Evolutionary conservation across 2,888 invertebrate species (phyloP), one percentile per base, ranked within the genome.

Genomic region (Criorhina ranunculi): DNA sequence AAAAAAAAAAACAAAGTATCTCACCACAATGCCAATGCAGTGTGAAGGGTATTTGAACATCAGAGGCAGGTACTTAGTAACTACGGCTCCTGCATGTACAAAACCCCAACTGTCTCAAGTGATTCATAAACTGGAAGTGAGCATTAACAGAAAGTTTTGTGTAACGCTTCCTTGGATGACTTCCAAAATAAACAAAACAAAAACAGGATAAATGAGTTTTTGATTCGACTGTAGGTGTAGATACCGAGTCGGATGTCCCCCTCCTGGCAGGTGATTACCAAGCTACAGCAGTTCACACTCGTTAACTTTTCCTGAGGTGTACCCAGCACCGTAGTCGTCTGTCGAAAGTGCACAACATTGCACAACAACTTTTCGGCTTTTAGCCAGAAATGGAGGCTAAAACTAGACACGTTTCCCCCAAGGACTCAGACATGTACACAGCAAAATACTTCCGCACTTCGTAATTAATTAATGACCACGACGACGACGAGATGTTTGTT

Each of bases 101-200:
- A 33, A 59, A 64, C 33, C 24, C 57, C 40, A 59, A 64, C 33
- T 53, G 66, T 72, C 82, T 77, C 77, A 77, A 82, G 77, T 77
- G 77, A 82, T 82, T 82, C 82, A 82, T 82, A 77, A 77, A 82
- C 81, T 82, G 15, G 51, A 57, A 72, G 72, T 53, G 81, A 64
- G 60, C 62, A 76, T 64, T 60, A 82, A 77, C 72, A 82, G 77
- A 82, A 82, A 82, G 44, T 72, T 82, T 24, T 24, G 15, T 64
- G 64, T 59, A 70, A 59, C 70, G 15, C 40, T 53, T 40, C 60
- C 46, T 60, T 77, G 82, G 72, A 72, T 49, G 53, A 44, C 15
- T 72, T 82, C 72, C 82, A 72, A 60, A 44, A 67, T 67, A 59
- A 67, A 73, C 64, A 72, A 42, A 79, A 19, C 42, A 49, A 66